Evolutionary conservation across 1,140 invertebrate genomes (phyloP).

Genomic region (Drosophila simulans): DNA sequence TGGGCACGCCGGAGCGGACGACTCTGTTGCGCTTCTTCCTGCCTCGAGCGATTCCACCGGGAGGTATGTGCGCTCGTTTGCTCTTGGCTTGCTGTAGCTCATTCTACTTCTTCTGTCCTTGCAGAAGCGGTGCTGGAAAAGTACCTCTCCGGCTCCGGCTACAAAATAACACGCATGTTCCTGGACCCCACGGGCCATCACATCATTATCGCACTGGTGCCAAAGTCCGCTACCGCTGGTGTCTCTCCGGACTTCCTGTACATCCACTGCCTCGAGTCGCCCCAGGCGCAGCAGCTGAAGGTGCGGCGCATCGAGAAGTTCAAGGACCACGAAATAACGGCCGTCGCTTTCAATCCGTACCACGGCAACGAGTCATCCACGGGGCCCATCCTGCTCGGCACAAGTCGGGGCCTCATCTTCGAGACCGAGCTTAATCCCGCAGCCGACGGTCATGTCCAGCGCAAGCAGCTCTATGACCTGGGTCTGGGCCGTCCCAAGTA

Average conservation of each 20-base stretch:
- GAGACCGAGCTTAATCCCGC: conserved; percentile 94
- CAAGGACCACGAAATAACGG: conserved; percentile 93
- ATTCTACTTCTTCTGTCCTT: neutral
- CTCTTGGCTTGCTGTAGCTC: neutral
- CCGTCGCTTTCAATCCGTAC: conserved; percentile 94
- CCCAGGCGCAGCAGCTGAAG: conserved; percentile 85
- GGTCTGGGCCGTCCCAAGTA: conserved; percentile 89
- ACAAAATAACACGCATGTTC: conserved; percentile 90
- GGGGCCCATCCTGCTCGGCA: conserved; percentile 94
- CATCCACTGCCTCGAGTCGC: conserved; percentile 87
- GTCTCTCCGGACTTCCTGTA: conserved; percentile 92
- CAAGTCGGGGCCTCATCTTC: conserved; percentile 95
- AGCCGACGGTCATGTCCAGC: conserved; percentile 90
- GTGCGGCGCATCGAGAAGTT: conserved; percentile 88
- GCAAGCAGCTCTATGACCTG: conserved; percentile 96
- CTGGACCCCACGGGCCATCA: conserved; percentile 95
- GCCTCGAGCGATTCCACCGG: conserved; percentile 89
- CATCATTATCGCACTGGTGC: conserved; percentile 90
- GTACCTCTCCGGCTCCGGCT: conserved; percentile 85
- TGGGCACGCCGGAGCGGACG: conserved; percentile 92
- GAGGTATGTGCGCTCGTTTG: conserved; percentile 87
- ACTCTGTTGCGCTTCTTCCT: conserved; percentile 93
- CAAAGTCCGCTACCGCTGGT: conserved; percentile 86
- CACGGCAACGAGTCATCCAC: conserved; percentile 90
- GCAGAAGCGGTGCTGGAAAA: conserved; percentile 88